Base-by-base conservation (phyloP, 2,113 vertebrate species). In the Phylloscopus trochiloides region DNA sequence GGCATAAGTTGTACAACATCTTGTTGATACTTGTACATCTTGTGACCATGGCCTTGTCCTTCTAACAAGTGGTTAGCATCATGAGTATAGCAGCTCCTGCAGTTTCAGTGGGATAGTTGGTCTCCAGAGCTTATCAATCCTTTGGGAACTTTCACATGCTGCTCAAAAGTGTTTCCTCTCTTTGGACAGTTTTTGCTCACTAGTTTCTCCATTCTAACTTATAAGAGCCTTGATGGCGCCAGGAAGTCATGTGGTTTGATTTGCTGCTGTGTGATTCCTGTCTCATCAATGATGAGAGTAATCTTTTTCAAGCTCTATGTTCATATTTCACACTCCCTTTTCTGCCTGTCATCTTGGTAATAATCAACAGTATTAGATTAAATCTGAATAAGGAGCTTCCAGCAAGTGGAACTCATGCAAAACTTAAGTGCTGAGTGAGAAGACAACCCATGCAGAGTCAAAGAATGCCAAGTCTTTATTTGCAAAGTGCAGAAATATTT, bases 11-110 rank as follows among this genome's bases (percentile, higher is more conserved):
- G 26, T 48, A 16, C 42, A 65, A 6, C 2, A 5, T 24, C 28
- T 34, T 67, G 32, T 6, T 77, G 45, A 17, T 79, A 38, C n/a
- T 29, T 51, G 25, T 18, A 9, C 36, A 14, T 29, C 25, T 40
- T 26, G 50, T 61, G n/a, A 25, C n/a, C 1, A 0, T 34, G 34
- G 29, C 38, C 38, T 80, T 26, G 13, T 58, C 42, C 26, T 63
- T 79, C 43, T 8, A 2, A 7, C 5, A 12, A 9, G 7, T 0
- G 0, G 3, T 68, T 8, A 6, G 40, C 51, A 14, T 22, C 3
- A 0, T 1, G 6, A 26, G 7, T 24, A 7, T 63, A 22, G 76
- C 38, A 15, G 28, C 50, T 70, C 45, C 48, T 57, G n/a, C 29
- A 48, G 12, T 66, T 42, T 45, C n/a, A 54, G 16, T 47, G 34